A percentile compares a stretch with the other conserved stretches of the same genome.
phyloP scores from a whole-genome alignment of 1,140 invertebrate genomes.

The Lanistes nyassanus region DNA sequence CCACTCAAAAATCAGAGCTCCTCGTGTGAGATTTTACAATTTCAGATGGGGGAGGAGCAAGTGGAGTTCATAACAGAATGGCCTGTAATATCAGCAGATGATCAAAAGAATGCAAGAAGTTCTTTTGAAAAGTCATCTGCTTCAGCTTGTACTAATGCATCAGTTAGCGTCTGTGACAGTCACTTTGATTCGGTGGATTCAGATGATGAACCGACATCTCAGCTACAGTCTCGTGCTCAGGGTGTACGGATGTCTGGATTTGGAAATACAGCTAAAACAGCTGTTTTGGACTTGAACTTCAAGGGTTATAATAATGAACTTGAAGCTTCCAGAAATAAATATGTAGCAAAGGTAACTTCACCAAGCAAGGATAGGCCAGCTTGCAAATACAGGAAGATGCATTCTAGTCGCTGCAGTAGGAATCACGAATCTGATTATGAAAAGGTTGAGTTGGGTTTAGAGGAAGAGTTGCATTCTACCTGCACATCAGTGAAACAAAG shows the following conservation, averaged over 20 bases:
- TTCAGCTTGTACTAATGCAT: background rate
- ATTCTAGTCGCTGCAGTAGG: too few species aligned
- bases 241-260: too few species aligned
- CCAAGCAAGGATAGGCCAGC: too few species aligned
- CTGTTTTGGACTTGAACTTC: too few species aligned
- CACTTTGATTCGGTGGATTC: background rate
- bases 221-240: too few species aligned
- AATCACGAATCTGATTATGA: background rate
- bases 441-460: background rate
- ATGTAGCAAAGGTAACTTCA: too few species aligned
- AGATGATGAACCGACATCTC: background rate
- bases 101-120: background rate
- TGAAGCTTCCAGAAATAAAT: too few species aligned
- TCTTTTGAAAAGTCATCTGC: background rate
- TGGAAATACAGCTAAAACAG: too few species aligned
- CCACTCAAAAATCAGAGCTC: background rate
- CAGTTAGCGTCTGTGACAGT: too few species aligned
- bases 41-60: background rate
- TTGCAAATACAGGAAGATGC: background rate
- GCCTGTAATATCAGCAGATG: background rate
- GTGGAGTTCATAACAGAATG: conserved; percentile 18
- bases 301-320: too few species aligned
- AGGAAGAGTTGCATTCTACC: background rate
- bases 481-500: too few species aligned
- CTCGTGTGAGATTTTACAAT: background rate